These are phyloP conservation scores for Corapipo altera DNA, from an alignment of 2,113 vertebrate genomes.

Conservation along the genomic window DNA sequence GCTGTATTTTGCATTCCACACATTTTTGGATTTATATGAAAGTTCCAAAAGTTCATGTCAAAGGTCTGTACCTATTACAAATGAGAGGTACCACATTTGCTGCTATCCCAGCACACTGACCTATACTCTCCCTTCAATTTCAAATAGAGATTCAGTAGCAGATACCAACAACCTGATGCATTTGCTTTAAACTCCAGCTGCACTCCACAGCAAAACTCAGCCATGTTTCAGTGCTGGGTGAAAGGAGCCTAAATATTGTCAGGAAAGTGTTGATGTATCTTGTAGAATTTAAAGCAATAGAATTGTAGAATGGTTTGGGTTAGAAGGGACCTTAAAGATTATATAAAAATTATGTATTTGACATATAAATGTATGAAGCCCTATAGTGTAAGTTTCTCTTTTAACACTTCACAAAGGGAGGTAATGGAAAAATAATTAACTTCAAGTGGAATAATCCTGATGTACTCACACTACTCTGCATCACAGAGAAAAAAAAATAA, in stretches of 20 bases:
- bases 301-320: background rate
- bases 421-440: background rate
- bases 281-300: background rate
- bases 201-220: background rate
- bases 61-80: background rate
- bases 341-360: background rate
- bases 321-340: background rate
- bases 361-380: background rate
- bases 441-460: background rate
- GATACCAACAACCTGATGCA: background rate
- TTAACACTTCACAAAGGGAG: background rate
- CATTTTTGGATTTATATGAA: background rate
- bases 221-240: background rate
- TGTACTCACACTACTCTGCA: rapidly evolving
- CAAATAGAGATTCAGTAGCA: background rate
- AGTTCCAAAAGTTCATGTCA: background rate
- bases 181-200: background rate
- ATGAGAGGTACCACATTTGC: background rate
- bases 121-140: background rate
- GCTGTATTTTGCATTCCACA: background rate
- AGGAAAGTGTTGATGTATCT: background rate
- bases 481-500: background rate
- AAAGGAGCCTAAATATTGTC: background rate
- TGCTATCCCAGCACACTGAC: background rate
- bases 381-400: background rate